A percentile compares a stretch with the other conserved stretches of the same genome.
Evolutionary conservation across 2,797 vertebrate species (phyloP).

Genomic region (Micrastur ruficollis): DNA sequence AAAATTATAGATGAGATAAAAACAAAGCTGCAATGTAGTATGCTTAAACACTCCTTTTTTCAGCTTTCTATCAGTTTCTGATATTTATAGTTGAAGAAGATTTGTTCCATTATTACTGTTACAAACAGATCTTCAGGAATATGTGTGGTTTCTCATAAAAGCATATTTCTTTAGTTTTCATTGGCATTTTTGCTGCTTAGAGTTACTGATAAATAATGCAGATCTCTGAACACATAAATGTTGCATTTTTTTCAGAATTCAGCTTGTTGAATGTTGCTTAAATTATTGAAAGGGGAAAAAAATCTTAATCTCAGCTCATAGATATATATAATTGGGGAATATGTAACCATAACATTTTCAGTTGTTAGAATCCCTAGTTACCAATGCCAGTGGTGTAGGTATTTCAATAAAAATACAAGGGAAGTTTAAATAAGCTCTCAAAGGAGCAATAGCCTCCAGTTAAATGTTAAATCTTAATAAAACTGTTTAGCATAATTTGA

Average conservation of each 20-base stretch:
- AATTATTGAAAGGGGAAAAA: neutral
- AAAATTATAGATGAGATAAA: neutral
- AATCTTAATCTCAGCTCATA: neutral
- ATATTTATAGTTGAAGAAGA: neutral
- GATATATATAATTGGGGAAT: neutral
- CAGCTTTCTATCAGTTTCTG: neutral
- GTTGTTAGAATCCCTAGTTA: neutral
- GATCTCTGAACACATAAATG: neutral
- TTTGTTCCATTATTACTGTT: neutral
- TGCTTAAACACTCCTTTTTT: neutral
- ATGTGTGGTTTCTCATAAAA: neutral
- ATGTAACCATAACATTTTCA: slow-evolving; percentile 1
- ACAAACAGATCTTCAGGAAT: neutral
- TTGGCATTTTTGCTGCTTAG: neutral
- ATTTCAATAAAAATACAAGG: slow-evolving; percentile 47
- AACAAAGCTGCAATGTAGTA: neutral
- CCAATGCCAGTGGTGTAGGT: neutral
- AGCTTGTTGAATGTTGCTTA: neutral
- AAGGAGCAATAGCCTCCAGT: slow-evolving; percentile 46
- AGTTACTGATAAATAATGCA: neutral
- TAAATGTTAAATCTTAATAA: slow-evolving; percentile 52
- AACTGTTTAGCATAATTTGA: slow-evolving; percentile 50
- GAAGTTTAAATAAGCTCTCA: slow-evolving; percentile 40
- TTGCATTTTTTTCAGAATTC: neutral
- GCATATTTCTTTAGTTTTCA: neutral